These are phyloP conservation scores for Poecilia picta DNA, from an alignment of 2,797 vertebrate genomes.

Conservation along the genomic window DNA sequence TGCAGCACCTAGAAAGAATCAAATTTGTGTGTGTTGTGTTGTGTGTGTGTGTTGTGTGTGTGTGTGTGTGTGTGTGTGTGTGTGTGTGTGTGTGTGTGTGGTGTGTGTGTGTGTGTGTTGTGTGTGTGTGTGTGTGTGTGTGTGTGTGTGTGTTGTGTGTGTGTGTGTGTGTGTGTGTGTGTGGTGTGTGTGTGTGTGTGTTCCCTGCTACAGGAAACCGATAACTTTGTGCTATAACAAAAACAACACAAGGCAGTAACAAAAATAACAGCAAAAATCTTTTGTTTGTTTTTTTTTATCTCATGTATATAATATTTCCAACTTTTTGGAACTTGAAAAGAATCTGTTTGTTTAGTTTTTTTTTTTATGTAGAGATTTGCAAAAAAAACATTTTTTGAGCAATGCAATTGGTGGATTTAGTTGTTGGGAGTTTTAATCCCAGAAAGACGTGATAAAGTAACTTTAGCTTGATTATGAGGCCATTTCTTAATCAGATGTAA, in stretches of 20 bases:
- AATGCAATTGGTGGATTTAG: neutral
- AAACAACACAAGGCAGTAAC: conserved; percentile 5
- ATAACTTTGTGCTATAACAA: conserved; percentile 21
- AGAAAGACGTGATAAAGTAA: neutral
- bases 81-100: conserved; percentile 5
- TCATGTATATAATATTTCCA: conserved; percentile 20
- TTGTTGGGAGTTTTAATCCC: conserved; percentile 14
- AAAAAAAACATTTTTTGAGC: conserved; percentile 6
- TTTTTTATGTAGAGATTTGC: conserved; percentile 19
- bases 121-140: conserved; percentile 3
- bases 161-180: conserved; percentile 6
- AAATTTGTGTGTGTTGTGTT: no score
- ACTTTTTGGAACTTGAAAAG: conserved; percentile 1
- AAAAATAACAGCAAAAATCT: neutral
- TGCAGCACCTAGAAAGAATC: conserved; percentile 20
- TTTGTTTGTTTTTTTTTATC: conserved; percentile 25
- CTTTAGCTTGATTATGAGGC: neutral
- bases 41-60: no score
- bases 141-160: conserved; percentile 4
- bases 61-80: conserved; percentile 6
- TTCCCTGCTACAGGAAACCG: conserved; percentile 57
- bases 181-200: conserved; percentile 5
- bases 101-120: conserved; percentile 1
- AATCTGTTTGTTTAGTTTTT: conserved; percentile 20
- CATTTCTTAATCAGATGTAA: neutral